Conservation (phyloP, 2,113 vertebrate genomes). For the Dermatemys mawii region DNA sequence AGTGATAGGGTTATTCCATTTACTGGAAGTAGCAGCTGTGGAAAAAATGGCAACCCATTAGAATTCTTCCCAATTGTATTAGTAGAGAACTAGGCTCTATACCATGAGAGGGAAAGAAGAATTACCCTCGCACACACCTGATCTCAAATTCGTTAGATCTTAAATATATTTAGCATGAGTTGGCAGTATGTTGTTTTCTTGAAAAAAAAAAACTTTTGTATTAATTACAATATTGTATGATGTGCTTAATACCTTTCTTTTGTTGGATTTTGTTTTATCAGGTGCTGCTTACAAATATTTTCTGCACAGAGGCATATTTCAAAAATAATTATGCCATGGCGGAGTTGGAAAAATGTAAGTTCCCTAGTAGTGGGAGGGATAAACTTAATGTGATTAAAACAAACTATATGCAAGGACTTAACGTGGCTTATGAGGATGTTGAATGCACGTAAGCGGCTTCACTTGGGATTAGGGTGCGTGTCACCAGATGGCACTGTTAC, state of each 20-base stretch:
- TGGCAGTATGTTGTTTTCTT: fast-evolving
- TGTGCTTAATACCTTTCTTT: not conserved
- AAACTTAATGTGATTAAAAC: fast-evolving
- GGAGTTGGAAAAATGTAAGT: slow-evolving; percentile 91
- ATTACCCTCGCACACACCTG: not conserved
- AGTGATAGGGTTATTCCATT: fast-evolving
- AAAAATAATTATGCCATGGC: slow-evolving; percentile 88
- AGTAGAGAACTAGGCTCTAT: not conserved
- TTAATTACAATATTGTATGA: not conserved
- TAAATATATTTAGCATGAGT: not conserved
- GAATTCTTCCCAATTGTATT: not conserved
- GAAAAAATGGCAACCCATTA: not conserved
- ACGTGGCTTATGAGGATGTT: not conserved
- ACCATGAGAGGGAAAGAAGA: not conserved
- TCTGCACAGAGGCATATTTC: slow-evolving; percentile 87
- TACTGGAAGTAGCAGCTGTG: not conserved
- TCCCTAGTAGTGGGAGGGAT: not conserved
- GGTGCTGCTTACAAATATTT: slow-evolving; percentile 90
- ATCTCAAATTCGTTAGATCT: not conserved
- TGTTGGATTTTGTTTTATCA: slow-evolving; percentile 45
- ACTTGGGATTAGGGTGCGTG: not conserved
- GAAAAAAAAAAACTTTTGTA: fast-evolving
- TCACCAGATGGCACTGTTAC: not conserved
- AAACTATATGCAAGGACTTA: not conserved
- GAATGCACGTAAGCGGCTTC: not conserved